Evolutionary conservation across 37 sponge, comb jelly and placozoan genomes (phyloP).

Genomic region (Haliclona indistincta): DNA sequence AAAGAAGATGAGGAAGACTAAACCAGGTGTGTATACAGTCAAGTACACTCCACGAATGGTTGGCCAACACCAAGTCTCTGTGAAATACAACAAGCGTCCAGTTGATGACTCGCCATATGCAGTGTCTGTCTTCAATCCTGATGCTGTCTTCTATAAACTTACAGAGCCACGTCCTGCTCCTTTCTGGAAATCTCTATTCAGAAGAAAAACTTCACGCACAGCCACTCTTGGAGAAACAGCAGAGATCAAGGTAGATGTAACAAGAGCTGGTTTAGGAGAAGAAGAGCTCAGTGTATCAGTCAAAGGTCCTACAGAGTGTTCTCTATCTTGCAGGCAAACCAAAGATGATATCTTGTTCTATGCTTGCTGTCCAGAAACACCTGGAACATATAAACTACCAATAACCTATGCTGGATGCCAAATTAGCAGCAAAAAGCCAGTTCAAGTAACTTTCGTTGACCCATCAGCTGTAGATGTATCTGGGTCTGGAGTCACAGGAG

Average conservation of each 20-base stretch:
- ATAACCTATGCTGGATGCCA: too few relatives aligned
- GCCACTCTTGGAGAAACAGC: slow-evolving; percentile 44
- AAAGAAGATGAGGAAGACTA: slow-evolving; percentile 2
- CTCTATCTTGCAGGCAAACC: too few relatives aligned
- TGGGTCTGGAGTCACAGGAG: slow-evolving; percentile 80
- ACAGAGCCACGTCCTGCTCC: slow-evolving; percentile 60
- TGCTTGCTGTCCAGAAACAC: too few relatives aligned
- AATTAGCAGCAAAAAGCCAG: too few relatives aligned
- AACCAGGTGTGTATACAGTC: neutral
- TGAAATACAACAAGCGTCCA: slow-evolving; percentile 33
- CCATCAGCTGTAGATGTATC: slow-evolving; percentile 50
- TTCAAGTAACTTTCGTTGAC: slow-evolving; percentile 50
- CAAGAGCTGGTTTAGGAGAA: slow-evolving; percentile 56
- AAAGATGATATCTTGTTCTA: too few relatives aligned
- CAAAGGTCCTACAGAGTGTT: too few relatives aligned
- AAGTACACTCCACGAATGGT: slow-evolving; percentile 31
- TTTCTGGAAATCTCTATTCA: too few relatives aligned
- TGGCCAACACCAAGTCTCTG: slow-evolving; percentile 45
- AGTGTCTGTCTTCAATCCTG: slow-evolving; percentile 61
- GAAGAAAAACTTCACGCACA: too few relatives aligned
- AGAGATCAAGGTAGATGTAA: slow-evolving; percentile 42
- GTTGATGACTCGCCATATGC: slow-evolving; percentile 62
- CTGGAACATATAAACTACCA: too few relatives aligned
- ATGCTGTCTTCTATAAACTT: slow-evolving; percentile 55
- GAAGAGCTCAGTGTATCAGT: slow-evolving; percentile 41